Percentiles rank a stretch among this genome's conserved stretches.
Conservation (phyloP, 2,113 vertebrate species). For the Columbina picui region DNA sequence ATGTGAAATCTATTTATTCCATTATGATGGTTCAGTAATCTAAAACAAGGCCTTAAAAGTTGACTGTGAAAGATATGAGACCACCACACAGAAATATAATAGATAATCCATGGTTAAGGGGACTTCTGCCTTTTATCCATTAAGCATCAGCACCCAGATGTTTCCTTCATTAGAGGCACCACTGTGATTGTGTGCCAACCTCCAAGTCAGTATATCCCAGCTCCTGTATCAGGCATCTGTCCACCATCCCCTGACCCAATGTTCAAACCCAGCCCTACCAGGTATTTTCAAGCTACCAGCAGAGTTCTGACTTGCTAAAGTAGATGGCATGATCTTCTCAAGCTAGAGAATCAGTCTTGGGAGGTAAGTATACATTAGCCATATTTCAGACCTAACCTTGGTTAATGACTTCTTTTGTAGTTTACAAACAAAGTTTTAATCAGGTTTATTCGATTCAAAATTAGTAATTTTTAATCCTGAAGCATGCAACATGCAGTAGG, state of each 20-base stretch:
- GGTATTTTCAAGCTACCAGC: background rate
- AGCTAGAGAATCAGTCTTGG: background rate
- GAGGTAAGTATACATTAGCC: background rate
- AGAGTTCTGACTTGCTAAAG: background rate
- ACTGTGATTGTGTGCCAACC: background rate
- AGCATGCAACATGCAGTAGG: background rate
- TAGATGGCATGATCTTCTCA: background rate
- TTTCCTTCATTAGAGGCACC: background rate
- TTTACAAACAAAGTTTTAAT: background rate
- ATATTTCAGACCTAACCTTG: background rate
- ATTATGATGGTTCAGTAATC: background rate
- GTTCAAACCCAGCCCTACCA: background rate
- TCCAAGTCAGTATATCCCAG: background rate
- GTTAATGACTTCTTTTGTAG: background rate
- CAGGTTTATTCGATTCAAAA: background rate
- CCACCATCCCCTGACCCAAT: rapidly evolving
- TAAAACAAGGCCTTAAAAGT: background rate
- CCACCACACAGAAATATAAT: background rate
- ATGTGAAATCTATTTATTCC: background rate
- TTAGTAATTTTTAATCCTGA: background rate
- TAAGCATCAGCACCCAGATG: background rate
- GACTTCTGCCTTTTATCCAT: background rate
- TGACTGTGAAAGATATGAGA: background rate
- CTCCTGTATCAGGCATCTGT: background rate
- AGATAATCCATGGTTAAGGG: background rate